A percentile compares a stretch with the other conserved stretches of the same genome.
phyloP scores from a whole-genome alignment of 1,140 invertebrate species.

The Scaptomyza graminum region DNA sequence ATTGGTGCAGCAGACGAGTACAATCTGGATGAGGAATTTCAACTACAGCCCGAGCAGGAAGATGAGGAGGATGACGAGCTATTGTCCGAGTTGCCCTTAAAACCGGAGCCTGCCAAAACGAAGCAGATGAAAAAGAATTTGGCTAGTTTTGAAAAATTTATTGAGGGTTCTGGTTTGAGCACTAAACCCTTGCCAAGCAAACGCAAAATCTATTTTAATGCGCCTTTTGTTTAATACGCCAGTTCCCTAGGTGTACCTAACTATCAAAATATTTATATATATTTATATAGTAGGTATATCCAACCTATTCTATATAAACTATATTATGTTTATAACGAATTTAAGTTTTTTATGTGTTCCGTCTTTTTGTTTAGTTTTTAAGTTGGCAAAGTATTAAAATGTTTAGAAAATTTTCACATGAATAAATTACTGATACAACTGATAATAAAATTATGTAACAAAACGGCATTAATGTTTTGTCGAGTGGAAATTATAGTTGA shows the following conservation, averaged over 20 bases:
- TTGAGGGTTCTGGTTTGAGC: conserved; percentile 69
- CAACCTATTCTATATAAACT: conserved; percentile 6
- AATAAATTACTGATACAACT: conserved; percentile 31
- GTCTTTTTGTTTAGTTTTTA: conserved; percentile 61
- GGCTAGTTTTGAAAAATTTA: conserved; percentile 77
- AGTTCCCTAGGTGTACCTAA: conserved; percentile 21
- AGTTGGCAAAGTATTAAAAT: conserved; percentile 60
- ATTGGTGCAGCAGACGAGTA: conserved; percentile 71
- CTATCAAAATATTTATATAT: conserved; percentile 8
- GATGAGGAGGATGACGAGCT: conserved; percentile 16
- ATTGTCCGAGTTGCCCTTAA: not conserved
- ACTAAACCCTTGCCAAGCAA: conserved; percentile 77
- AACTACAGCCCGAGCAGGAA: conserved; percentile 36
- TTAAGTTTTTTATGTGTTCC: conserved; percentile 54
- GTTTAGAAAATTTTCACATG: conserved; percentile 58
- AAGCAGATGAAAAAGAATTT: conserved; percentile 68
- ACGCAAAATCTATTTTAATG: conserved; percentile 78
- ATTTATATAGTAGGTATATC: conserved; percentile 11
- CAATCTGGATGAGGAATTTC: conserved; percentile 78
- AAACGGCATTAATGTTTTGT: no score
- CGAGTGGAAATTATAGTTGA: no score
- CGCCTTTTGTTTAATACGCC: conserved; percentile 70
- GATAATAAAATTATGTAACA: conserved; percentile 1
- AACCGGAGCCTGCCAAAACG: conserved; percentile 37
- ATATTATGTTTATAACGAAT: conserved; percentile 41